phyloP scores from a whole-genome alignment of 2,797 vertebrate genomes.

The Halcyon chelicuti region DNA sequence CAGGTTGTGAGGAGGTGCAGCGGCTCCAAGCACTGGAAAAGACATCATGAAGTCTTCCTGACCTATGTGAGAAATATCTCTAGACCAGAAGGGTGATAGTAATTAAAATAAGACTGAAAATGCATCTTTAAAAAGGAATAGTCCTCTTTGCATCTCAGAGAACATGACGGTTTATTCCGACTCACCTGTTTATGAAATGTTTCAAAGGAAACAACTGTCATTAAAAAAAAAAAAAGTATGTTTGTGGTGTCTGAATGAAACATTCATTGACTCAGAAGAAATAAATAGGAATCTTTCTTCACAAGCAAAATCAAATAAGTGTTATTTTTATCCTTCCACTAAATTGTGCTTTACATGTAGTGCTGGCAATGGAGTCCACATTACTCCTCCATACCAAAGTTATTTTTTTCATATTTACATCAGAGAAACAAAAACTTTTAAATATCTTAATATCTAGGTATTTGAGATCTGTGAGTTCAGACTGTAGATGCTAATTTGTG shows the following conservation, averaged over 20 bases:
- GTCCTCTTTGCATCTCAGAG: background rate
- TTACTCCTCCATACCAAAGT: background rate
- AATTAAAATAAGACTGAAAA: background rate
- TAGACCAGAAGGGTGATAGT: background rate
- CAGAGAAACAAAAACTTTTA: background rate
- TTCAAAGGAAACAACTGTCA: background rate
- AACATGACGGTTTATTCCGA: background rate
- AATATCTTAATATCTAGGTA: background rate
- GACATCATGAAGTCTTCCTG: background rate
- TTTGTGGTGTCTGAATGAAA: background rate
- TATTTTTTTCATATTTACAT: background rate
- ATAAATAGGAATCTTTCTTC: background rate
- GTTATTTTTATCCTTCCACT: background rate
- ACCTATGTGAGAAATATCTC: background rate
- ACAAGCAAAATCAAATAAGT: background rate
- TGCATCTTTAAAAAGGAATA: background rate
- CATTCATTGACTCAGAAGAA: background rate
- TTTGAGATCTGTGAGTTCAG: background rate
- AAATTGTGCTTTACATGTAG: background rate
- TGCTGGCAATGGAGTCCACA: background rate
- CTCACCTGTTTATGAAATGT: background rate
- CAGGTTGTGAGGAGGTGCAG: background rate
- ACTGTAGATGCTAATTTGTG: background rate
- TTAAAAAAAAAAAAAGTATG: background rate
- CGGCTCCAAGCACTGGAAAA: background rate